Conservation (phyloP, 2,113 vertebrate genomes). For the Acinonyx jubatus region DNA sequence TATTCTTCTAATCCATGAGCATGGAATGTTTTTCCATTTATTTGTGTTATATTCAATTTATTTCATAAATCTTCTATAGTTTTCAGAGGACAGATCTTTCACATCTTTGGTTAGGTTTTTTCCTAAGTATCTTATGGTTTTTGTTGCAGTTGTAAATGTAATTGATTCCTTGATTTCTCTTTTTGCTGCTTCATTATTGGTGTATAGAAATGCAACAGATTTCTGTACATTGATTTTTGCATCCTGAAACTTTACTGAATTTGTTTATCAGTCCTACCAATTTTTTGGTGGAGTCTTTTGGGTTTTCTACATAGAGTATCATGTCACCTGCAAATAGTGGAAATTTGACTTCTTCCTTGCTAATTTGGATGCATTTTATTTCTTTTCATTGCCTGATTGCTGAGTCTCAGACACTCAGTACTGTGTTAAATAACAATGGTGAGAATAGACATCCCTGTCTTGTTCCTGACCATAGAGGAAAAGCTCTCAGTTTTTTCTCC, state of each 20-base stretch:
- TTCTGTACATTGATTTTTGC: neutral
- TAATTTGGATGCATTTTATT: too few relatives aligned
- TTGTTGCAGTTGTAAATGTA: neutral
- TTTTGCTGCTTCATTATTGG: neutral
- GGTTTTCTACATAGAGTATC: neutral
- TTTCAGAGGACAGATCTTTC: neutral
- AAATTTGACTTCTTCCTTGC: neutral
- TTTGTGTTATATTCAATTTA: neutral
- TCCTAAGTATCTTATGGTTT: neutral
- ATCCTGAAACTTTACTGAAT: neutral
- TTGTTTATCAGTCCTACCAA: neutral
- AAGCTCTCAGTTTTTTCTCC: neutral
- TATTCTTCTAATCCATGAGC: neutral
- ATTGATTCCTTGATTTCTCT: neutral
- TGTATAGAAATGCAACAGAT: neutral
- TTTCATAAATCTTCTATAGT: neutral
- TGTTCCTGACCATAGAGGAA: neutral
- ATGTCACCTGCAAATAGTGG: neutral
- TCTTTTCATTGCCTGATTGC: neutral
- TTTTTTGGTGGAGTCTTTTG: neutral
- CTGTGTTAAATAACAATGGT: neutral
- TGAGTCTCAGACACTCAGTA: neutral
- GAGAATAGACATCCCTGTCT: neutral
- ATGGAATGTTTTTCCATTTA: neutral
- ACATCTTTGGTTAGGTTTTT: neutral